Conservation (phyloP, 2,113 vertebrate species). For the Poeciliopsis turrubarensis region DNA sequence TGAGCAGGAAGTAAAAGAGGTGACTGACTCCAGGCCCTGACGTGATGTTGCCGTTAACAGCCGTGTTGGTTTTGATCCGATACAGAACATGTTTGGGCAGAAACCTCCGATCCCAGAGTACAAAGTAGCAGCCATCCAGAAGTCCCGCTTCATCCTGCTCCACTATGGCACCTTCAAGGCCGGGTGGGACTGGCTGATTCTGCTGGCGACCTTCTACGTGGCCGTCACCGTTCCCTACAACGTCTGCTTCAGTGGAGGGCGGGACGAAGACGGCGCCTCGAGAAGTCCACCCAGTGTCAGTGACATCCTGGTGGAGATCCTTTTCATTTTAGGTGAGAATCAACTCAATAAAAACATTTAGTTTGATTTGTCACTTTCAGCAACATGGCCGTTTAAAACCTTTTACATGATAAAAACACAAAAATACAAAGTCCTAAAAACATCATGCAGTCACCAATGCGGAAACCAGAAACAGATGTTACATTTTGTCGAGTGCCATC, state of each 20-base stretch:
- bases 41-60: background rate
- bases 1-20: background rate
- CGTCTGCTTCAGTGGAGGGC: constrained; percentile 81
- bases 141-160: constrained; percentile 85
- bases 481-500: too few species aligned
- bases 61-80: background rate
- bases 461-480: too few species aligned
- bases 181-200: constrained; percentile 86
- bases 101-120: constrained; percentile 86
- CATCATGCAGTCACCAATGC: too few species aligned
- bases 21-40: background rate
- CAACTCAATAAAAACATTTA: too few species aligned
- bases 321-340: constrained; percentile 82
- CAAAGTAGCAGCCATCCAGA: constrained; percentile 87
- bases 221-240: constrained; percentile 87
- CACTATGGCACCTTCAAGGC: constrained; percentile 87
- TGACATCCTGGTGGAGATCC: constrained; percentile 87
- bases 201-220: constrained; percentile 87
- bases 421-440: too few species aligned
- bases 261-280: constrained; percentile 74
- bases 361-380: too few species aligned
- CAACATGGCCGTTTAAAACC: too few species aligned
- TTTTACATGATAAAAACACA: too few species aligned
- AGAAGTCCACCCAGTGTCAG: constrained; percentile 80
- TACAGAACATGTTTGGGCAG: constrained; percentile 85